These are phyloP conservation scores for Aphidius ervi DNA, from an alignment of 1,140 invertebrate species.

Conservation along the genomic window DNA sequence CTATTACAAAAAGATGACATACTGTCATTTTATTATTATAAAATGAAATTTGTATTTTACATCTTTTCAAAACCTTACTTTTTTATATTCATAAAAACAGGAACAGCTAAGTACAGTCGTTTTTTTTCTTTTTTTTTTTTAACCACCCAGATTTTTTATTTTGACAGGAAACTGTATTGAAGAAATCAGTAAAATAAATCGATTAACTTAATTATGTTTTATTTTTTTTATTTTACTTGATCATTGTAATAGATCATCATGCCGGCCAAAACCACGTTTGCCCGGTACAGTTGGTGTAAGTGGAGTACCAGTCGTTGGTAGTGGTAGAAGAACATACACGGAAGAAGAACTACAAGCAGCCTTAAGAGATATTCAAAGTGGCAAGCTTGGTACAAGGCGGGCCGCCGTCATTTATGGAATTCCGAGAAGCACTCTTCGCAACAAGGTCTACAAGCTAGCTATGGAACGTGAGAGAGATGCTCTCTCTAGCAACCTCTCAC, in stretches of 20 bases:
- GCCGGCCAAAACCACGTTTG: slow-evolving; percentile 60
- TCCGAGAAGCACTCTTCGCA: slow-evolving; percentile 88
- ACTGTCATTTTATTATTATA: no score
- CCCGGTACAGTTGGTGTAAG: slow-evolving; percentile 41
- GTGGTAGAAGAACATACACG: slow-evolving; percentile 73
- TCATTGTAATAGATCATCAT: slow-evolving; percentile 41
- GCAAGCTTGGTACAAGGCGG: slow-evolving; percentile 84
- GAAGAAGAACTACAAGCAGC: slow-evolving; percentile 88
- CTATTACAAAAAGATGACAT: no score
- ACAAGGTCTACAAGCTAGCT: slow-evolving; percentile 88
- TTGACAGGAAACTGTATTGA: no score
- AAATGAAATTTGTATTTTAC: no score
- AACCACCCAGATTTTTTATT: no score
- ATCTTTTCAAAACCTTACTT: no score
- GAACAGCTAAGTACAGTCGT: no score
- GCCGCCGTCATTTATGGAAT: slow-evolving; percentile 94
- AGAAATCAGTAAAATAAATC: no score
- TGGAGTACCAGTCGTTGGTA: slow-evolving; percentile 52
- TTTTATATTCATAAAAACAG: no score
- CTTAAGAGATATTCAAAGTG: slow-evolving; percentile 86
- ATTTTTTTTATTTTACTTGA: background rate
- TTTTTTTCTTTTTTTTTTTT: no score
- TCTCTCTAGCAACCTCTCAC: slow-evolving; percentile 49
- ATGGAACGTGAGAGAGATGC: slow-evolving; percentile 64
- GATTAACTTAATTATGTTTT: background rate